A percentile compares a stretch with the other conserved stretches of the same genome.
phyloP scores from a whole-genome alignment of 2,113 vertebrate species.

The Malurus elegans region DNA sequence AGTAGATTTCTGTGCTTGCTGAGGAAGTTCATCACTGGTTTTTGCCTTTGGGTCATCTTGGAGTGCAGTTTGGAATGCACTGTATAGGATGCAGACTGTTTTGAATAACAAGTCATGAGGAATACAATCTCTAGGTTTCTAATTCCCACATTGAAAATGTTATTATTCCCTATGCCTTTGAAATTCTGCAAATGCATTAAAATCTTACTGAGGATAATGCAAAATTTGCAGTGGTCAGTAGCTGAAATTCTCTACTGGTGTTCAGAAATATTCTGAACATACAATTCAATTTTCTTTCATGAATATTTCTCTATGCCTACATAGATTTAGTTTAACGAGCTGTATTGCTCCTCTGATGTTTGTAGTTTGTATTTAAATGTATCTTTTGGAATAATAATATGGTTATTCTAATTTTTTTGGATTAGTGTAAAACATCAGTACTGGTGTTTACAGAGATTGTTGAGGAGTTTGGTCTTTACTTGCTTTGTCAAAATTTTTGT shows the following conservation, averaged over 20 bases:
- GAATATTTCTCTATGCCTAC: background rate
- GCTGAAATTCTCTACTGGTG: background rate
- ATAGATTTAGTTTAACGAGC: background rate
- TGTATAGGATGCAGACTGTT: background rate
- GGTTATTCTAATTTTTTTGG: background rate
- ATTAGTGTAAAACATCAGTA: background rate
- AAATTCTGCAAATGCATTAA: background rate
- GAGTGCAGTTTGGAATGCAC: background rate
- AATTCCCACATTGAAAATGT: background rate
- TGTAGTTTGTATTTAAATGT: background rate
- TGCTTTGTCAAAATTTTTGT: background rate
- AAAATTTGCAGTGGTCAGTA: background rate
- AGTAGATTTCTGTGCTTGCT: slow-evolving; percentile 9
- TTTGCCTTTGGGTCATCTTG: background rate
- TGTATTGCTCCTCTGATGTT: background rate
- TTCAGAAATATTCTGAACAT: background rate
- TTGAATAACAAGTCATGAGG: background rate
- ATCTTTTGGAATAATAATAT: background rate
- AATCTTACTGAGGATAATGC: background rate
- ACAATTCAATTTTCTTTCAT: background rate
- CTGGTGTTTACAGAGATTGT: background rate
- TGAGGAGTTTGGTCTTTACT: background rate
- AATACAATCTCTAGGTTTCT: background rate
- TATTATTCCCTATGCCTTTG: background rate
- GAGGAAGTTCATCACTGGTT: background rate